Base-by-base conservation (phyloP, 2,888 invertebrate species). In the Thumatha senex region DNA sequence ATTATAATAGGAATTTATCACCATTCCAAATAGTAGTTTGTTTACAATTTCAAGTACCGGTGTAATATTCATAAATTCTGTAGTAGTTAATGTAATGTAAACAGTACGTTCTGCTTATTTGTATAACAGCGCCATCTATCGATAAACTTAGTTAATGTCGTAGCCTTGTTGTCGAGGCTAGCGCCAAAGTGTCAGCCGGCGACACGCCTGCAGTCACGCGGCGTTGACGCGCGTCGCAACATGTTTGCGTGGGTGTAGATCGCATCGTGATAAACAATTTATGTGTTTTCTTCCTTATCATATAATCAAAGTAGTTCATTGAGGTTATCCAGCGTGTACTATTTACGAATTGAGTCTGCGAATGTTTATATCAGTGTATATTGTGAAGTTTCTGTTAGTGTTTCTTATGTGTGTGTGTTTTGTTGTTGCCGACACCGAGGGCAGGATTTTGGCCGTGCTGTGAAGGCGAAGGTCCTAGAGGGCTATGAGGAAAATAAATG, bases 201-300 rank as follows among this genome's bases (percentile, higher is more conserved):
- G 83, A 80, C 85, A 85, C 86, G 85, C 84, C 84, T 84, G 86
- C 88, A 91, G 90, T 89, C 89, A 89, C 88, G 89, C 89, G 88
- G 89, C 89, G 89, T 88, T 89, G 87, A 83, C 85, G 86, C 86
- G 89, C 87, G 89, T 84, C 79, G 84, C 79, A 84, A 79, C 84
- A 85, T 88, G 85, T 75, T 82, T 84, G 86, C 80, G 85, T 83
- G 80, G 85, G 87, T 83, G 87, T 89, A 87, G 78, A 86, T 86
- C 83, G 86, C 82, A 74, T 67, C 74, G 81, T 80, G 87, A 84
- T 86, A 82, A 86, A 84, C 82, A 80, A 78, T 82, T 77, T 71
- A 64, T 75, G 72, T 86, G 85, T 88, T 87, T 84, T 82, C 80
- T 75, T 78, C 69, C 77, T 82, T 84, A 86, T 85, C 82, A 78